Conservation (phyloP, 2,888 invertebrate genomes). For the Drosophila formosana region DNA sequence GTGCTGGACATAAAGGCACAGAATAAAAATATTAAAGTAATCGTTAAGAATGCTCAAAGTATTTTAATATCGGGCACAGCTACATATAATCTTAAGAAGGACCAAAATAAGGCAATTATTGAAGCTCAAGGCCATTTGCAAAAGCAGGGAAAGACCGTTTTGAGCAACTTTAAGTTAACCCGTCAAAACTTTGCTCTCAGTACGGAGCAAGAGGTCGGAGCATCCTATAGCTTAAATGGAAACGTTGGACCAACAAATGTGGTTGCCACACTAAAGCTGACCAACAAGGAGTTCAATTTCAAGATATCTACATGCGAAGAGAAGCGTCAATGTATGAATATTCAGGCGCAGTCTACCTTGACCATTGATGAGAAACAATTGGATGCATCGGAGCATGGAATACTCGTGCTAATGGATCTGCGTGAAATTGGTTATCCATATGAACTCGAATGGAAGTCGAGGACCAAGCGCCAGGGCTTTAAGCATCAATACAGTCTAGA, state of each 20-base stretch:
- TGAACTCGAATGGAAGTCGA: conserved; percentile 90
- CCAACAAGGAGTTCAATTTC: conserved; percentile 90
- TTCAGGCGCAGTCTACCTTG: conserved; percentile 86
- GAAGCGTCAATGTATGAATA: conserved; percentile 91
- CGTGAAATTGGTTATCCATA: conserved; percentile 91
- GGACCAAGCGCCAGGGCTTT: conserved; percentile 87
- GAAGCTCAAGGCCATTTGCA: conserved; percentile 91
- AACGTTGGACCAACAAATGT: conserved; percentile 90
- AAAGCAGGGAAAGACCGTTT: conserved; percentile 89
- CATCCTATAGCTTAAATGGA: conserved; percentile 88
- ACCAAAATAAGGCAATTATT: conserved; percentile 89
- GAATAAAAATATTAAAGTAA: conserved; percentile 88
- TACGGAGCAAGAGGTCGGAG: conserved; percentile 88
- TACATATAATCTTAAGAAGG: conserved; percentile 89
- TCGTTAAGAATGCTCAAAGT: conserved; percentile 87
- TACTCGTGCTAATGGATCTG: conserved; percentile 89
- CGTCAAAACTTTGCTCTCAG: conserved; percentile 87
- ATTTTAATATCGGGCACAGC: conserved; percentile 90
- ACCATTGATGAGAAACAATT: conserved; percentile 67
- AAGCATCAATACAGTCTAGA: conserved; percentile 89
- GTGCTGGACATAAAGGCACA: conserved; percentile 88
- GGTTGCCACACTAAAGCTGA: conserved; percentile 89
- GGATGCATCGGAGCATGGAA: conserved; percentile 87
- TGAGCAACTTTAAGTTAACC: conserved; percentile 91
- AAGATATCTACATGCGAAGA: conserved; percentile 91